Percentiles rank a stretch among this genome's conserved stretches.
These are phyloP conservation scores for Drosophila tani DNA, from an alignment of 1,140 invertebrate species.

Conservation along the genomic window DNA sequence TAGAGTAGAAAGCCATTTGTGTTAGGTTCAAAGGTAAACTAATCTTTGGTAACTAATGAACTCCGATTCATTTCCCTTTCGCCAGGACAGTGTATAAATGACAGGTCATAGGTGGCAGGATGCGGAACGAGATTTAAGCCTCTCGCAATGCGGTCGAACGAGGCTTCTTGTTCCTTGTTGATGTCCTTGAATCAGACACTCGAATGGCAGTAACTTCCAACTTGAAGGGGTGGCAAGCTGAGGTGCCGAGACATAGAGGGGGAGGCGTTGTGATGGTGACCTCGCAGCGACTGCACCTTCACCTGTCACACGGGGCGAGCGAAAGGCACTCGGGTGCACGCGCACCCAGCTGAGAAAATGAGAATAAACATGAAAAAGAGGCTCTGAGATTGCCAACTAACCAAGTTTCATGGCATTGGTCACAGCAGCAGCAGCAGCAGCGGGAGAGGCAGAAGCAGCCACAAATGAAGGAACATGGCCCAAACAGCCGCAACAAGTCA, in stretches of 20 bases:
- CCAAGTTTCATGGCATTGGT: conserved; percentile 38
- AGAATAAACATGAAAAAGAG: conserved; percentile 45
- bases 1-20: too few relatives aligned
- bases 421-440: conserved; percentile 36
- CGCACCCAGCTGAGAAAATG: conserved; percentile 39
- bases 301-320: conserved; percentile 44
- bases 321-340: conserved; percentile 46
- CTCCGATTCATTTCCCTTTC: conserved; percentile 13
- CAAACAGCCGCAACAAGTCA: neutral
- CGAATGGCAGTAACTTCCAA: conserved; percentile 38
- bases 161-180: conserved; percentile 28
- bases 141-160: conserved; percentile 44
- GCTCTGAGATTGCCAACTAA: conserved; percentile 53
- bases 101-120: conserved; percentile 39
- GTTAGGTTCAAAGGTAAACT: neutral
- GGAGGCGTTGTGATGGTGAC: conserved; percentile 21
- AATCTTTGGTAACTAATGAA: conserved; percentile 8
- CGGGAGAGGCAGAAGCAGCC: conserved; percentile 19
- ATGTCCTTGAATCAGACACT: conserved; percentile 52
- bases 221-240: conserved; percentile 6
- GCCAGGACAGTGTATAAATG: conserved; percentile 36
- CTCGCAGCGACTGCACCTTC: conserved; percentile 63
- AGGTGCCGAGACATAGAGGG: neutral
- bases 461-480: conserved; percentile 28
- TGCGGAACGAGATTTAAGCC: conserved; percentile 35